phyloP scores from a whole-genome alignment of 92 coral and sea anemone genomes.

The Heliopora coerulea region DNA sequence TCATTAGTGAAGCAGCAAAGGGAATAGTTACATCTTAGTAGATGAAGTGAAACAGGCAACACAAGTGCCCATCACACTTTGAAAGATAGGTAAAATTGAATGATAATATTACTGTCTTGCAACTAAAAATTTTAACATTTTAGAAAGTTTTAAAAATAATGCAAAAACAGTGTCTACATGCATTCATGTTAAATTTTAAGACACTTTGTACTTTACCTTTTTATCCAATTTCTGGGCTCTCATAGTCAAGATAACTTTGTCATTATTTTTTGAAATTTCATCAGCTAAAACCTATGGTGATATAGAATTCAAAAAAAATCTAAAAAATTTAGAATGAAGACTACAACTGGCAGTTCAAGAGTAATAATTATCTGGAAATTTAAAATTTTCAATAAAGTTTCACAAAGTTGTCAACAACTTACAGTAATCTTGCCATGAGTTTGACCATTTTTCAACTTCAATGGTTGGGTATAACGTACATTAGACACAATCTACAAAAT shows the following conservation, averaged over 20 bases:
- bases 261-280: slow-evolving; percentile 84
- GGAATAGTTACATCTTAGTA: too few relatives aligned
- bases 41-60: too few relatives aligned
- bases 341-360: too few relatives aligned
- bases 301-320: background rate
- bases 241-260: slow-evolving; percentile 64
- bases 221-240: slow-evolving; percentile 89
- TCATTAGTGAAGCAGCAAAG: too few relatives aligned
- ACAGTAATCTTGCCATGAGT: slow-evolving; percentile 90
- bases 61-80: too few relatives aligned
- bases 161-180: background rate
- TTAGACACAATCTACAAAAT: slow-evolving; percentile 81
- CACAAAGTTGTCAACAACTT: slow-evolving; percentile 33
- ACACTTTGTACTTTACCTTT: slow-evolving; percentile 51
- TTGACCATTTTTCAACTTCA: slow-evolving; percentile 71
- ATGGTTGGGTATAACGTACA: slow-evolving; percentile 68
- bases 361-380: too few relatives aligned
- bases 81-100: too few relatives aligned
- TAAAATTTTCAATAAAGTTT: too few relatives aligned
- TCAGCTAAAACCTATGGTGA: slow-evolving; percentile 79
- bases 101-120: too few relatives aligned
- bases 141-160: too few relatives aligned
- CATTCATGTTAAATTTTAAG: background rate
- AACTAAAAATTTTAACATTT: too few relatives aligned
- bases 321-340: background rate